Base-by-base conservation (phyloP, 2,888 invertebrate genomes). In the Campoplex capitator region DNA sequence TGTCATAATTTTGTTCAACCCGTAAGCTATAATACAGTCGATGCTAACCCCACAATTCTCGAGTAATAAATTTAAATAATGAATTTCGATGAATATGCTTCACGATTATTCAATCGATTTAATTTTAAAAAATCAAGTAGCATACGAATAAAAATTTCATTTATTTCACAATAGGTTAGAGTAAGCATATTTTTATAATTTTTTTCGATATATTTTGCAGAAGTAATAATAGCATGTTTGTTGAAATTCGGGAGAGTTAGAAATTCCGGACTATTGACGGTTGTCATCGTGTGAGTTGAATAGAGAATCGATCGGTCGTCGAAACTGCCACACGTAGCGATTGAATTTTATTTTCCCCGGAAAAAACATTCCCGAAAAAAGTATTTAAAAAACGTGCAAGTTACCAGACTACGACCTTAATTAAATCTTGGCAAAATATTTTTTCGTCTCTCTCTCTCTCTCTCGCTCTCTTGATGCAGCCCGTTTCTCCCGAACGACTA, bases 171-270 rank as follows among this genome's bases (percentile, higher is more conserved):
- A 23, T 23, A 23, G 23, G 38, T 62, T 62, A 16, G 13, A 16
- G n/a, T n/a, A 51, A 6, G 7, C 32, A 4, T 16, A 0, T 28
- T 32, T 32, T 6, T 16, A 16, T 16, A 16, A 16, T 23, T 23
- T 9, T 32, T 62, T 62, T 62, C 32, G 16, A 62, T 9, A 71
- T 71, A 71, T 48, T 51, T 13, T 18, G 32, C 65, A 2, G 32
- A 23, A 65, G 51, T n/a, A 18, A 11, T n/a, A 38, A 51, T 3
- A 8, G n/a, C 23, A 35, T 48, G 35, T 35, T 42, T 73, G 13
- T 62, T 11, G 13, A 74, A 82, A 38, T 45, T 83, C 2, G 78
- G 68, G 11, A 83, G 65, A 23, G 58, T 86, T 8, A 68, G 62
- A 28, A 85, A 83, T 54, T 79, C 13, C 38, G 45, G 13, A 4